phyloP scores from a whole-genome alignment of 2,888 invertebrate genomes.

The Ellobium chinense region DNA sequence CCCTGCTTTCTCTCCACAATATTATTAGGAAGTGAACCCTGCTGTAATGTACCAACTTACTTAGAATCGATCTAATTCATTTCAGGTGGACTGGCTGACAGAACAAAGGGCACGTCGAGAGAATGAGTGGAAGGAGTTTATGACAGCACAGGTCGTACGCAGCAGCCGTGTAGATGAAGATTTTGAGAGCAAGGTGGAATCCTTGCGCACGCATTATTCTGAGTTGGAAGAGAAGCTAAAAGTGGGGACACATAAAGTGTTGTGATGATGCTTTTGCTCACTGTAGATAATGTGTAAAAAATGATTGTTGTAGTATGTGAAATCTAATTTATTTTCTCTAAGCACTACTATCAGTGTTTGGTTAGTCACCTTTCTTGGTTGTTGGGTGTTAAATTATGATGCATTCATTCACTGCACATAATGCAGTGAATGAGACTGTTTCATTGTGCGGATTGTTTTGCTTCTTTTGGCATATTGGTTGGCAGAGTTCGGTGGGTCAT shows the following conservation, averaged over 20 bases:
- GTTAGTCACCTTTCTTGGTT: too few relatives aligned
- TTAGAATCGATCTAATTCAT: not conserved
- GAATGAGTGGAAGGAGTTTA: conserved; percentile 54
- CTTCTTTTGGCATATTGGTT: too few relatives aligned
- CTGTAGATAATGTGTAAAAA: not conserved
- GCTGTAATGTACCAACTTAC: too few relatives aligned
- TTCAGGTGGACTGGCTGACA: conserved; percentile 41
- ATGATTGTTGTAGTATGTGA: not conserved
- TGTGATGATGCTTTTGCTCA: not conserved
- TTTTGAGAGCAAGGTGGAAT: conserved; percentile 40
- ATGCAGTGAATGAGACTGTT: not conserved
- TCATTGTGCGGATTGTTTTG: too few relatives aligned
- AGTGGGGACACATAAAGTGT: not conserved
- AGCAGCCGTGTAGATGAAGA: conserved; percentile 51
- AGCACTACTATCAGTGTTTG: too few relatives aligned
- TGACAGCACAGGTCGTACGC: conserved; percentile 49
- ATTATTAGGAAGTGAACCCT: too few relatives aligned
- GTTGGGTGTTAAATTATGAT: too few relatives aligned
- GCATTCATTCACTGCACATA: not conserved
- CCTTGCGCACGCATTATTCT: conserved; percentile 45
- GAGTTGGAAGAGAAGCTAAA: conserved; percentile 50
- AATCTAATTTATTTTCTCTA: too few relatives aligned
- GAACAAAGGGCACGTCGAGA: conserved; percentile 43
- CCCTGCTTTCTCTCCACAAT: too few relatives aligned
- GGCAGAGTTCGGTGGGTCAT: too few relatives aligned